A percentile compares a stretch with the other conserved stretches of the same genome.
Evolutionary conservation across 2,113 vertebrate genomes (phyloP).

Genomic region (Microcebus jonahi): DNA sequence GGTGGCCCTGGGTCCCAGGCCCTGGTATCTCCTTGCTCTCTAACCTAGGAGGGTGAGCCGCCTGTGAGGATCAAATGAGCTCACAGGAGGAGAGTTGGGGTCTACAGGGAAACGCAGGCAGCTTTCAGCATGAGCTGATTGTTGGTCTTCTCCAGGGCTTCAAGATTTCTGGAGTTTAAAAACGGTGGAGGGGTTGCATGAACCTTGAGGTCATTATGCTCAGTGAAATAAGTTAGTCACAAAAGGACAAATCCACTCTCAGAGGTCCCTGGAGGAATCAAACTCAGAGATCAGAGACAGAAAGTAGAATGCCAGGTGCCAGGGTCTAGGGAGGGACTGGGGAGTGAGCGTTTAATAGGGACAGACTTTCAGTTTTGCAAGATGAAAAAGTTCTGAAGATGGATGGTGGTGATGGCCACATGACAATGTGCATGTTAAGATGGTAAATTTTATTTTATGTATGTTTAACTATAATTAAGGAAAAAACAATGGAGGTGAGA

Average conservation of each 20-base stretch:
- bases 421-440: neutral
- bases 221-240: neutral
- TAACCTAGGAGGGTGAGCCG: neutral
- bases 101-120: neutral
- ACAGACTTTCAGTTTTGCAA: neutral
- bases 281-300: neutral
- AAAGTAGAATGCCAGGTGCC: rapidly evolving
- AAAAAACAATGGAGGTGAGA: neutral
- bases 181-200: neutral
- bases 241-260: neutral
- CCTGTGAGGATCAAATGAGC: neutral
- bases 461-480: neutral
- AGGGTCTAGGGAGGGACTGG: neutral
- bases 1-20: no score
- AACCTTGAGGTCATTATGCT: neutral
- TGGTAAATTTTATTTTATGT: neutral
- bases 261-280: neutral
- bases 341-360: rapidly evolving
- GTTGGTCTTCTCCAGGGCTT: neutral
- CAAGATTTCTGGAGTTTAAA: neutral
- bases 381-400: neutral
- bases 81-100: no score
- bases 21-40: no score
- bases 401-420: neutral
- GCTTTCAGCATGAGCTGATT: neutral